Evolutionary conservation across 2,113 vertebrate species (phyloP).

Genomic region (Apteryx mantelli): DNA sequence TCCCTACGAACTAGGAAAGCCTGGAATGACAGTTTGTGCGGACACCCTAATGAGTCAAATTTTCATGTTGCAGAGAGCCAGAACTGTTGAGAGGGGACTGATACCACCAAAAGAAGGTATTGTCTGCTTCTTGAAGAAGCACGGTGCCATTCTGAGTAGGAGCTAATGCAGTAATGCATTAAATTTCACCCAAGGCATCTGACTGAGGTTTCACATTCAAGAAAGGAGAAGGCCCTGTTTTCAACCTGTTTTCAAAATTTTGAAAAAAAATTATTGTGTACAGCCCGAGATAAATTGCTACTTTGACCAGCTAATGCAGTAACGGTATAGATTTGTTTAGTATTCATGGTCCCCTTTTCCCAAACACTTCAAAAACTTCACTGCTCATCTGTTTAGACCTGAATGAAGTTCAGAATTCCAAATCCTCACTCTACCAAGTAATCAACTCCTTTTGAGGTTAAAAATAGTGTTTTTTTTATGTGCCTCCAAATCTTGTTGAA

Average conservation of each 20-base stretch:
- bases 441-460: no score
- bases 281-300: not conserved
- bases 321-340: not conserved
- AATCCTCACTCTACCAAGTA: not conserved
- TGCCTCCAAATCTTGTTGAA: not conserved
- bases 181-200: not conserved
- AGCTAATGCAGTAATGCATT: no score
- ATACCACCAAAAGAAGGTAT: conserved; percentile 37
- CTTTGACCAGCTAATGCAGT: not conserved
- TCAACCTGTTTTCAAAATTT: not conserved
- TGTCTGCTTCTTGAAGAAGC: not conserved
- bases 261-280: not conserved
- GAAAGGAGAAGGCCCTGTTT: not conserved
- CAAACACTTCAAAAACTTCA: not conserved
- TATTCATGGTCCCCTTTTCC: not conserved
- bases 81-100: not conserved
- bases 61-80: not conserved
- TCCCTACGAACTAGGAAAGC: not conserved
- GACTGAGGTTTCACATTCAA: not conserved
- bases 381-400: not conserved
- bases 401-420: not conserved
- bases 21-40: not conserved
- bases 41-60: conserved; percentile 20
- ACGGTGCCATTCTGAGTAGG: not conserved
- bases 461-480: not conserved